Conservation (phyloP, 2,797 vertebrate genomes). For the Danio albolineatus region DNA sequence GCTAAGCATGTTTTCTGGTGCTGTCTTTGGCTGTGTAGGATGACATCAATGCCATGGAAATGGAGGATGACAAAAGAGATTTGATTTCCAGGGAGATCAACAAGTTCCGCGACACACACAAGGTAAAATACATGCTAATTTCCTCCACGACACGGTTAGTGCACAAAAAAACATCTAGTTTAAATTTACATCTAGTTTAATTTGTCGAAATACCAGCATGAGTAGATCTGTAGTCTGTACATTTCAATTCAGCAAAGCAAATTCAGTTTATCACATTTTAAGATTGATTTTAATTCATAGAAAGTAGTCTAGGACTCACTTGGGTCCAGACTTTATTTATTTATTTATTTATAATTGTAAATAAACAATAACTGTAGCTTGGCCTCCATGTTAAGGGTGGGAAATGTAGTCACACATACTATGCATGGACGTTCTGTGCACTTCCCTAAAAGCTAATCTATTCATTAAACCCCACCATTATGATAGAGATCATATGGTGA, state of each 20-base stretch:
- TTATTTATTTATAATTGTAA: too few relatives aligned
- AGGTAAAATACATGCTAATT: constrained; percentile 86
- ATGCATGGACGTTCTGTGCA: constrained; percentile 99
- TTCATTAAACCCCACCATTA: constrained; percentile 99
- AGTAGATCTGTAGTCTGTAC: constrained; percentile 30
- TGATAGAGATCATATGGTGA: constrained; percentile 99
- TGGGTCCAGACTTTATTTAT: neutral
- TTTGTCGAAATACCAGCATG: constrained; percentile 16
- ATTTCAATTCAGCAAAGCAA: constrained; percentile 7
- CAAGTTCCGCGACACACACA: constrained; percentile 99
- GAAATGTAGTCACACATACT: constrained; percentile 74
- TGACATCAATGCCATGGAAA: constrained; percentile 98
- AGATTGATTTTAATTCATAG: neutral
- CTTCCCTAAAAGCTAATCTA: constrained; percentile 99
- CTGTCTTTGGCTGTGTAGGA: constrained; percentile 80
- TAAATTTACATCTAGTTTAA: constrained; percentile 64
- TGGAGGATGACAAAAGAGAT: constrained; percentile 99
- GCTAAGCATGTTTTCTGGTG: neutral
- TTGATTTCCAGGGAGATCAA: constrained; percentile 99
- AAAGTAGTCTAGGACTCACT: constrained; percentile 26
- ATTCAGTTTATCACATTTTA: constrained; percentile 3
- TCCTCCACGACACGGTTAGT: constrained; percentile 77
- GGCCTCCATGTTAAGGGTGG: constrained; percentile 43
- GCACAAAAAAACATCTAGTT: constrained; percentile 78
- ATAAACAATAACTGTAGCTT: neutral